These are phyloP conservation scores for Protonemura montana DNA, from an alignment of 2,888 invertebrate species.

Conservation along the genomic window DNA sequence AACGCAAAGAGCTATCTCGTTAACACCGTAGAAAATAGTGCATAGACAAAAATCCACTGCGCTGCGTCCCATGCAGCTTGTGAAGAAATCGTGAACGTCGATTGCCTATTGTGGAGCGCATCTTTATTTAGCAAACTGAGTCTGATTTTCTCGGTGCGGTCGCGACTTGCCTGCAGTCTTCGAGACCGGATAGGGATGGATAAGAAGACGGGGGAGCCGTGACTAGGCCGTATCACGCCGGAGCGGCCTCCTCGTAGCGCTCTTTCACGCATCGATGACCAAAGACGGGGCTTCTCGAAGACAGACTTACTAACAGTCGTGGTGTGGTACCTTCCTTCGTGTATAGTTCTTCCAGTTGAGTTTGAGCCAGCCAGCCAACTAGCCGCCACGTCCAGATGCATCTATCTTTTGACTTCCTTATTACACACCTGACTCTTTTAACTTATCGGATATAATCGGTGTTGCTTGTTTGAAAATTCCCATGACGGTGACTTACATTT, in stretches of 20 bases:
- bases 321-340: neutral
- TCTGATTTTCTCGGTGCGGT: neutral
- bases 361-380: neutral
- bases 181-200: neutral
- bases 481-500: conserved; percentile 7
- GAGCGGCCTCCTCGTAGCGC: neutral
- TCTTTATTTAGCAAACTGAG: neutral
- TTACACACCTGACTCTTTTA: neutral
- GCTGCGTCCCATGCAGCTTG: neutral
- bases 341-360: conserved; percentile 12
- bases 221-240: conserved; percentile 7
- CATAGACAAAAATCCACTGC: neutral
- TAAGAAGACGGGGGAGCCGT: neutral
- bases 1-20: conserved; percentile 23
- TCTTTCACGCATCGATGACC: neutral
- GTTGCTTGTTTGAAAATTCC: neutral
- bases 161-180: neutral
- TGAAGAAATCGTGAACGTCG: neutral
- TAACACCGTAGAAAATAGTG: conserved; percentile 5
- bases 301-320: neutral
- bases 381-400: neutral
- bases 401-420: neutral
- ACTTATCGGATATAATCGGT: neutral
- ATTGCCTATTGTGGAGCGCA: conserved; percentile 3
- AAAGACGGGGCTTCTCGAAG: neutral